Conservation (phyloP, 2,888 invertebrate species). For the Villa cingulata region DNA sequence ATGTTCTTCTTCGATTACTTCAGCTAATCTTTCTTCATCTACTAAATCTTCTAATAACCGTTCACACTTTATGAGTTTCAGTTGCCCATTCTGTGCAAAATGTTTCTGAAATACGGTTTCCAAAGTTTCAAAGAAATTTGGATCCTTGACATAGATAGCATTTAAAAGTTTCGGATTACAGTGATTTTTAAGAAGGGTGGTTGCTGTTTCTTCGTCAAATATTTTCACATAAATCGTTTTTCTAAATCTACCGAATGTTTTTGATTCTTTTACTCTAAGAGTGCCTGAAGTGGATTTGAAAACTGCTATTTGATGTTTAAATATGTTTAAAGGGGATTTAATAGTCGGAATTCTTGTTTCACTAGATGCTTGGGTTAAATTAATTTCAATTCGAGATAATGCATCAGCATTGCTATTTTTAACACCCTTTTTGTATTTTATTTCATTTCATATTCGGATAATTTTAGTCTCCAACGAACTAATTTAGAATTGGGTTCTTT, state of each 20-base stretch:
- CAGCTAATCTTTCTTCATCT: not conserved
- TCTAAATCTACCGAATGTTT: not conserved
- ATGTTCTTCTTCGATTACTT: not conserved
- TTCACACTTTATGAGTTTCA: not conserved
- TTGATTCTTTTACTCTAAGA: not conserved
- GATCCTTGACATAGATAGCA: not conserved
- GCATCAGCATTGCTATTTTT: constrained; percentile 13
- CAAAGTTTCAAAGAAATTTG: not conserved
- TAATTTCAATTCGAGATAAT: constrained; percentile 5
- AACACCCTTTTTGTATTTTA: no score
- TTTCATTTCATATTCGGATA: constrained; percentile 4
- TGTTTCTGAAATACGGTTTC: not conserved
- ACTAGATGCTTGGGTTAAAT: not conserved
- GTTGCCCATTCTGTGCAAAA: not conserved
- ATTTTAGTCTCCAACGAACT: no score
- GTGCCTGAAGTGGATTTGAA: not conserved
- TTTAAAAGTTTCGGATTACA: not conserved
- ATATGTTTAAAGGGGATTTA: not conserved
- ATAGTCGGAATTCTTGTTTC: not conserved
- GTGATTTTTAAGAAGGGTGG: not conserved
- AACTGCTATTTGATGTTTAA: not conserved
- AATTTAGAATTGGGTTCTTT: no score
- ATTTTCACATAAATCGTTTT: not conserved
- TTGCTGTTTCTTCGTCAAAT: not conserved
- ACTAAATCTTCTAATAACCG: not conserved